Evolutionary conservation across 2,888 invertebrate species (phyloP).

Genomic region (Nemotelus pantherinus): DNA sequence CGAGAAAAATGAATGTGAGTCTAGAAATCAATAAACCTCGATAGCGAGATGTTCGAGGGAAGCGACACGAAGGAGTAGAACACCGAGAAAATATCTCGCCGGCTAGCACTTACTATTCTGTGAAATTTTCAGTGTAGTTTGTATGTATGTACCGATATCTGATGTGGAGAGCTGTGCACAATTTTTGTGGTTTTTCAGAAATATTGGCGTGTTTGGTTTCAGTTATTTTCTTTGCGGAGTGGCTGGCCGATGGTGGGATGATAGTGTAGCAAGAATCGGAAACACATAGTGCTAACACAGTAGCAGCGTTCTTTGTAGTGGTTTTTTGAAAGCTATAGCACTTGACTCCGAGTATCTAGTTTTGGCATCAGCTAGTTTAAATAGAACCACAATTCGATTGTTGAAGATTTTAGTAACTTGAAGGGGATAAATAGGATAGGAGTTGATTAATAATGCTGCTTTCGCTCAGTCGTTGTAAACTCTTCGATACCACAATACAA

Average conservation of each 20-base stretch:
- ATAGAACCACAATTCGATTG: no score
- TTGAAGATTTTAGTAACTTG: no score
- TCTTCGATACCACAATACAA: no score
- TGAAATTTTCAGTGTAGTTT: conserved; percentile 11
- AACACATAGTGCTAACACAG: no score
- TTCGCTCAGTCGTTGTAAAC: no score
- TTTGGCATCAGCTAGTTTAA: no score
- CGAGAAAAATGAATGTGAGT: conserved; percentile 15
- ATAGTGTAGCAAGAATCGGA: no score
- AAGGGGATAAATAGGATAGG: no score
- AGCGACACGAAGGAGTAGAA: background rate
- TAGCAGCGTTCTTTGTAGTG: no score
- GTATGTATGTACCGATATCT: background rate
- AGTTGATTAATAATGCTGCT: no score
- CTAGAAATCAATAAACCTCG: conserved; percentile 47
- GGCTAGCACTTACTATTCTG: conserved; percentile 26
- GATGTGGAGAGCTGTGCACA: conserved; percentile 26
- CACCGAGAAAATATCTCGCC: background rate
- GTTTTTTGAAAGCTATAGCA: no score
- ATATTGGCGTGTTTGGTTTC: conserved; percentile 23
- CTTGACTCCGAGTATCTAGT: no score
- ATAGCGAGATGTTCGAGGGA: conserved; percentile 4
- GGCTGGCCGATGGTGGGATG: background rate
- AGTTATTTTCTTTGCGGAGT: background rate
- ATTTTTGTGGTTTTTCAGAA: conserved; percentile 34